Conservation (phyloP, 2,888 invertebrate genomes). For the Cataglyphis albicans region DNA sequence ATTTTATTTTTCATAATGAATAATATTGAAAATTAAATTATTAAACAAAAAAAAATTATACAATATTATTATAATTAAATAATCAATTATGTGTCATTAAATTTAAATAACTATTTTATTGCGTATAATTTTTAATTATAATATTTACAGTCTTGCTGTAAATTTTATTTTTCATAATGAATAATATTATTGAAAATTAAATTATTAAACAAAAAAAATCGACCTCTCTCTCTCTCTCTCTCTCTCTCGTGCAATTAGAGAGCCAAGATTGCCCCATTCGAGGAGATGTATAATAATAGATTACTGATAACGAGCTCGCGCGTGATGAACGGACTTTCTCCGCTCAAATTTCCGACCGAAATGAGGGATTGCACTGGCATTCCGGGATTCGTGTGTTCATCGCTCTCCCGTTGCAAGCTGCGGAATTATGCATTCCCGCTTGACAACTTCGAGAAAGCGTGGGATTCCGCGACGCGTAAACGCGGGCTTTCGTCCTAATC, state of each 20-base stretch:
- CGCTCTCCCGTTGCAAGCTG: conserved; percentile 41
- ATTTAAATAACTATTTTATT: no score
- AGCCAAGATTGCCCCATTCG: conserved; percentile 31
- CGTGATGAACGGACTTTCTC: conserved; percentile 46
- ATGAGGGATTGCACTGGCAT: conserved; percentile 42
- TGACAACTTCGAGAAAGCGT: conserved; percentile 55
- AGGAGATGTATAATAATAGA: conserved; percentile 34
- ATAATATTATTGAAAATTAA: not conserved
- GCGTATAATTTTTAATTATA: not conserved
- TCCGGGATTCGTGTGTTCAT: conserved; percentile 47
- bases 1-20: no score
- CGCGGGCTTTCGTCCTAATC: conserved; percentile 44
- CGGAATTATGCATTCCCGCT: conserved; percentile 51
- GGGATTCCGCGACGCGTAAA: conserved; percentile 49
- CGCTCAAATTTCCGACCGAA: not conserved
- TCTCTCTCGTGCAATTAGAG: conserved; percentile 13
- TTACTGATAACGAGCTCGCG: conserved; percentile 49
- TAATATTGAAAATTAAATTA: no score
- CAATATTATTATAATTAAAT: not conserved
- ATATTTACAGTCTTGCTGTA: not conserved
- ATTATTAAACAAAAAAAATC: conserved; percentile 30
- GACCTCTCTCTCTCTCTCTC: not conserved
- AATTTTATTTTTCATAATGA: not conserved
- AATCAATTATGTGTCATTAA: no score
- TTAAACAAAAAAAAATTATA: no score